Percentiles rank a stretch among this genome's conserved stretches.
Conservation (phyloP, 1,140 invertebrate genomes). For the Aphelinus certus region DNA sequence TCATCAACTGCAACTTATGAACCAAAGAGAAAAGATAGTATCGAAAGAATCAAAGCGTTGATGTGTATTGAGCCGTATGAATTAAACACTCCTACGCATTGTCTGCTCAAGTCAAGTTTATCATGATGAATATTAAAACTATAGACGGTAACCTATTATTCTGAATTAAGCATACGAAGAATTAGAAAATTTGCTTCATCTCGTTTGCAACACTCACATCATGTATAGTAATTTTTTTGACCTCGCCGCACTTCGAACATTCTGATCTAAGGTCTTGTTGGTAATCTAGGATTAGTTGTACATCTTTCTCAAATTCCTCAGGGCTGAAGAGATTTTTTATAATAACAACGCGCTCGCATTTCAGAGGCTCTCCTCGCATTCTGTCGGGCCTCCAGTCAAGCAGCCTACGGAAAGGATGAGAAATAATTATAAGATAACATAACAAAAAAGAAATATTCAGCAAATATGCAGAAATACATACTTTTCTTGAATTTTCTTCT, state of each 20-base stretch:
- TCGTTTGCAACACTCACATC: slow-evolving; percentile 77
- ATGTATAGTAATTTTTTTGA: slow-evolving; percentile 91
- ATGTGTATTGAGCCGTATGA: too few species aligned
- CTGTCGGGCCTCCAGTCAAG: slow-evolving; percentile 98
- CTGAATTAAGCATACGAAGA: background rate
- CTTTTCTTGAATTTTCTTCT: slow-evolving; percentile 95
- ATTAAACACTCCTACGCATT: too few species aligned
- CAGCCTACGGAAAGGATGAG: slow-evolving; percentile 68
- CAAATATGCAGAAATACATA: slow-evolving; percentile 58
- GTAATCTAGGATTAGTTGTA: slow-evolving; percentile 88
- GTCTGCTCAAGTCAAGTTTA: background rate
- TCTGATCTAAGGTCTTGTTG: slow-evolving; percentile 91
- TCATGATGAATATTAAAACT: slow-evolving; percentile 1
- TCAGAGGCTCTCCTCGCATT: slow-evolving; percentile 81
- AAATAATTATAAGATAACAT: background rate
- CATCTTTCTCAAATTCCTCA: slow-evolving; percentile 89
- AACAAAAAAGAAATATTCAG: background rate
- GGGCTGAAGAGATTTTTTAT: slow-evolving; percentile 95
- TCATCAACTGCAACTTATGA: too few species aligned
- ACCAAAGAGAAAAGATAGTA: too few species aligned
- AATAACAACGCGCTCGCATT: slow-evolving; percentile 91
- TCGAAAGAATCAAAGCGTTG: too few species aligned
- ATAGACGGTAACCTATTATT: slow-evolving; percentile 1
- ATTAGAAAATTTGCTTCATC: slow-evolving; percentile 13
- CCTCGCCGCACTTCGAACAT: slow-evolving; percentile 90